phyloP scores from a whole-genome alignment of 35 echinoderm and acorn worm genomes.

The Ophiothrix spiculata region DNA sequence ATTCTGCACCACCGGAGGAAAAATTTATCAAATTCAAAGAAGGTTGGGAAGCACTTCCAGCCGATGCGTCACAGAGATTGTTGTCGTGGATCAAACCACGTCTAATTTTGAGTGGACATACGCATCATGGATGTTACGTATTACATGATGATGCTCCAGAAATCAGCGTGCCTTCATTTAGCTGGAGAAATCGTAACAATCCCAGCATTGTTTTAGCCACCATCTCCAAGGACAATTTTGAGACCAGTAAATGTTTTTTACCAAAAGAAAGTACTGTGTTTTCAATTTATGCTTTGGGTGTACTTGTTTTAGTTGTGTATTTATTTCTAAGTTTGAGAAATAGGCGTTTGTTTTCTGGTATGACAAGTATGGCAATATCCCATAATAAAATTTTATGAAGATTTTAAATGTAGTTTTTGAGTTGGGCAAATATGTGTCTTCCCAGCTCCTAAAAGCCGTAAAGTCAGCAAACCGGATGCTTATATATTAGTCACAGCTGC shows the following conservation, averaged over 20 bases:
- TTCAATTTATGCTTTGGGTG: constrained; percentile 42
- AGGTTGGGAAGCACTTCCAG: constrained; percentile 60
- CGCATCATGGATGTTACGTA: constrained; percentile 85
- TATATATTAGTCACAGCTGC: too few relatives aligned
- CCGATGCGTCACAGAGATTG: constrained; percentile 57
- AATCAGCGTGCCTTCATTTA: constrained; percentile 90
- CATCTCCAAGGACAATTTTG: constrained; percentile 39
- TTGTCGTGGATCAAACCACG: constrained; percentile 74
- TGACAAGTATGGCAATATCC: too few relatives aligned
- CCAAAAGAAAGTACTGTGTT: constrained; percentile 75
- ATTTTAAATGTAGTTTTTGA: too few relatives aligned
- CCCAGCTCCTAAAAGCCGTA: too few relatives aligned
- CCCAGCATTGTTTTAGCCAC: constrained; percentile 80
- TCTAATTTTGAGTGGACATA: constrained; percentile 80
- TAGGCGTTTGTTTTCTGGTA: too few relatives aligned
- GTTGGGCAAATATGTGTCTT: too few relatives aligned
- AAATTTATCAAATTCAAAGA: constrained; percentile 28
- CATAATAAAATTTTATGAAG: too few relatives aligned
- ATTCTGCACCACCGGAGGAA: constrained; percentile 62
- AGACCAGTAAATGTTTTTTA: constrained; percentile 88
- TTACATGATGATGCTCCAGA: constrained; percentile 65
- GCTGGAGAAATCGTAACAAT: constrained; percentile 94
- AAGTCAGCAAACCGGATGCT: too few relatives aligned
- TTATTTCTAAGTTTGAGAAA: constrained; percentile 5
- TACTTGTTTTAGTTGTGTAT: constrained; percentile 37